Evolutionary conservation across 2,797 vertebrate species (phyloP), one percentile per base, ranked within the genome.

Genomic region (Benthosema pterotum): DNA sequence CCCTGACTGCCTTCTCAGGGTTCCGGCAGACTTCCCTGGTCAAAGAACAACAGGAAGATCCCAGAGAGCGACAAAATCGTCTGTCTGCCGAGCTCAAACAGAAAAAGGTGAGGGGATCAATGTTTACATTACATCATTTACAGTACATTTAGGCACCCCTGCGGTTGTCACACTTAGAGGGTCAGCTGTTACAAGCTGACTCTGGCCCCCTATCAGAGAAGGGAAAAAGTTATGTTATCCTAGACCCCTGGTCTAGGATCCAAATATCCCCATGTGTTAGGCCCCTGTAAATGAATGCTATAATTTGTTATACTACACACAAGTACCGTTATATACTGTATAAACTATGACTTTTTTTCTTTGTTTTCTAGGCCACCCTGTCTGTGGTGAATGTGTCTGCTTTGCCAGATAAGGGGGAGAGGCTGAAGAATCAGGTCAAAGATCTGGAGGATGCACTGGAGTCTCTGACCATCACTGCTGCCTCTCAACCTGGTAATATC

Each of bases 341-440:
- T n/a, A n/a, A n/a, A n/a, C n/a, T n/a, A n/a, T n/a, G n/a, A n/a
- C n/a, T n/a, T n/a, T n/a, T n/a, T n/a, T n/a, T n/a, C n/a, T n/a
- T n/a, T n/a, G n/a, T n/a, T n/a, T n/a, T n/a, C n/a, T n/a, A 99
- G 97, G 91, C 85, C 67, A 95, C 91, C 0, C 71, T 99, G 82
- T 92, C 94, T 4, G 74, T 54, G 0, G 95, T 97, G 78, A 96
- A 99, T 13, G 15, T 95, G 47, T 91, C 91, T 6, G 89, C 88
- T 45, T 90, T 99, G 59, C 97, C 97, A 11, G 97, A 99, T 82
- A 95, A 95, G 87, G 97, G 97, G 1, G 87, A 95, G 68, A 90
- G 94, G 72, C 70, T 99, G 82, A 83, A 87, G 79, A 92, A 84
- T 59, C 96, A 98, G 85, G 95, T 98, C 45, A 93, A 91, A 67